Conservation (phyloP, 2,113 vertebrate species). For the Poeciliopsis retropinna region DNA sequence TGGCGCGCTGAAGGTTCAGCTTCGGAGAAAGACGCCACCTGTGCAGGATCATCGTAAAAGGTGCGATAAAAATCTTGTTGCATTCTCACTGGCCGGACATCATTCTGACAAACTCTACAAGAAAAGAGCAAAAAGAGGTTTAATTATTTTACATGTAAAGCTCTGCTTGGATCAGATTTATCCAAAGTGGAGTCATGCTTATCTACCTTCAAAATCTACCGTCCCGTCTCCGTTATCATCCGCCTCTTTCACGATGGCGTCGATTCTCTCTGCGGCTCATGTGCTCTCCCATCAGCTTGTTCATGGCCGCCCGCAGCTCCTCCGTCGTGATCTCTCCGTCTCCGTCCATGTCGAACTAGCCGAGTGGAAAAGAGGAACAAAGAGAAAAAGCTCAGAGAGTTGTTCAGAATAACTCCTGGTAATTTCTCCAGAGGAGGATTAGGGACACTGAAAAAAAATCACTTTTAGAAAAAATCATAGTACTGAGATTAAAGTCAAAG, state of each 20-base stretch:
- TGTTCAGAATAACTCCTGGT: background rate
- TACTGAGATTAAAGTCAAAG: too few relatives aligned
- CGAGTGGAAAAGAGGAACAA: background rate
- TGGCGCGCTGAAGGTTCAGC: background rate
- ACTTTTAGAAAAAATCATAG: too few relatives aligned
- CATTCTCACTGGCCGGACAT: slow-evolving; percentile 72
- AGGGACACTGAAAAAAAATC: too few relatives aligned
- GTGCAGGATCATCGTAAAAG: background rate
- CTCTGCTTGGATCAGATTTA: background rate
- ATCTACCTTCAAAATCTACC: slow-evolving; percentile 88
- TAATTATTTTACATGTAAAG: background rate
- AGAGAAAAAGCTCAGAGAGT: background rate
- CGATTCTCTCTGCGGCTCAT: slow-evolving; percentile 82
- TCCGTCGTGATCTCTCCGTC: slow-evolving; percentile 86
- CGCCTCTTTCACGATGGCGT: slow-evolving; percentile 83
- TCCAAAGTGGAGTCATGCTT: background rate
- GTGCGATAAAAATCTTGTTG: slow-evolving; percentile 17
- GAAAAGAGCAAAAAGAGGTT: slow-evolving; percentile 1
- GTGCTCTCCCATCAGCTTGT: slow-evolving; percentile 84
- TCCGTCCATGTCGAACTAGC: slow-evolving; percentile 87
- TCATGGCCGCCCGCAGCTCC: slow-evolving; percentile 84
- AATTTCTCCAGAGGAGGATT: background rate
- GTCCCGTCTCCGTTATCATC: slow-evolving; percentile 88
- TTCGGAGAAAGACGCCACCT: background rate
- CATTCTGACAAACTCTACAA: slow-evolving; percentile 79